A percentile compares a stretch with the other conserved stretches of the same genome.
Evolutionary conservation across 2,113 vertebrate species (phyloP).

Genomic region (Triplophysa tibetana): DNA sequence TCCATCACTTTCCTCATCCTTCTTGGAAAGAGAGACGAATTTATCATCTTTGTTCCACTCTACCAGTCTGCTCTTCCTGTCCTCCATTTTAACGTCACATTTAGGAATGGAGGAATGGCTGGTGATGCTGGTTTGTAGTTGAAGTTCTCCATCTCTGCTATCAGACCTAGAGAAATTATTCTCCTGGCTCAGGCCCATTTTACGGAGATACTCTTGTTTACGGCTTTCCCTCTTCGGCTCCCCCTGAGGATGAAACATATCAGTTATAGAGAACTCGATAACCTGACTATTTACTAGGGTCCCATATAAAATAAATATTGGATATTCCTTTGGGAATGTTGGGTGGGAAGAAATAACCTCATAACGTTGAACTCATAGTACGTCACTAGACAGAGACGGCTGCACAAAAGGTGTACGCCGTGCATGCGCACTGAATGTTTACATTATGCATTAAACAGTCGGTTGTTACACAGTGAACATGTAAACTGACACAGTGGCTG

Average conservation of each 20-base stretch:
- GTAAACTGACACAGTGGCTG: conserved; percentile 56
- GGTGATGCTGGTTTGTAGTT: conserved; percentile 55
- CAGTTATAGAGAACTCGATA: too few species aligned
- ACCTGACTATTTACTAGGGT: not conserved
- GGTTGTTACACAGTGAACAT: conserved; percentile 53
- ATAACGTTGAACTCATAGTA: not conserved
- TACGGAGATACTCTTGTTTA: conserved; percentile 75
- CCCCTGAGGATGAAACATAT: conserved; percentile 56
- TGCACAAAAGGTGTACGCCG: not conserved
- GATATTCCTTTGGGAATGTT: not conserved
- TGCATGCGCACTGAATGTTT: conserved; percentile 58
- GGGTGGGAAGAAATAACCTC: not conserved
- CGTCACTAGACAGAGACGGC: not conserved
- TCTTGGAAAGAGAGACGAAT: conserved; percentile 57
- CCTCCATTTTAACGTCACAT: conserved; percentile 53
- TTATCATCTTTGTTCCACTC: conserved; percentile 57
- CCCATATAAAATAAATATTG: not conserved
- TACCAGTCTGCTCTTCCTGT: conserved; percentile 53
- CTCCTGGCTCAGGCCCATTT: conserved; percentile 76
- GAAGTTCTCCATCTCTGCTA: conserved; percentile 49
- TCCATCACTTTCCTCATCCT: conserved; percentile 54
- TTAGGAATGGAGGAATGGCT: conserved; percentile 40
- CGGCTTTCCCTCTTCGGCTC: conserved; percentile 73
- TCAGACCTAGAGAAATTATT: conserved; percentile 54
- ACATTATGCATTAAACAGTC: conserved; percentile 51